Evolutionary conservation across 92 coral and sea anemone genomes (phyloP).

Genomic region (Siderastrea radians): DNA sequence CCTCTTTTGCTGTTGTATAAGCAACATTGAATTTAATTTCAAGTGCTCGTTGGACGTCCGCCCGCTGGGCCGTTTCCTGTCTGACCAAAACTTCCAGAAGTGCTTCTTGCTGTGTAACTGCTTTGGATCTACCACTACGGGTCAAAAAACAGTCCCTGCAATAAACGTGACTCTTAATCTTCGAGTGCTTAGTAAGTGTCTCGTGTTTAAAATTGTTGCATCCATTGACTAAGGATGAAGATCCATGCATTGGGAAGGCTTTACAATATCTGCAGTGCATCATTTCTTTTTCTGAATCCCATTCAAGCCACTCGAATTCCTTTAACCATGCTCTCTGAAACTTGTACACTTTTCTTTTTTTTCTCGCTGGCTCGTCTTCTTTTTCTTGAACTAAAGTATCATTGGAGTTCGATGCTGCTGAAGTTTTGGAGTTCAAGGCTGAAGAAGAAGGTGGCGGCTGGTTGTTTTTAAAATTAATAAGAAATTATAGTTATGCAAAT

Average conservation of each 20-base stretch:
- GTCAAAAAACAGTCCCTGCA: conserved; percentile 36
- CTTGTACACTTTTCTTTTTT: conserved; percentile 36
- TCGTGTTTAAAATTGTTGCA: conserved; percentile 40
- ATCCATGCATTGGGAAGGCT: conserved; percentile 41
- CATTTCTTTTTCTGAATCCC: conserved; percentile 37
- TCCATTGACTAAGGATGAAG: conserved; percentile 44
- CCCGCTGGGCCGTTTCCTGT: conserved; percentile 33
- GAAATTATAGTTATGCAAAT: conserved; percentile 24
- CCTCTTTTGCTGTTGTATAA: conserved; percentile 51
- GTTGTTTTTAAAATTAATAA: conserved; percentile 26
- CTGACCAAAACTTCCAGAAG: conserved; percentile 51
- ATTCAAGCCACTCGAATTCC: conserved; percentile 49
- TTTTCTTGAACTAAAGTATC: conserved; percentile 18
- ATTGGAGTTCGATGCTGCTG: neutral
- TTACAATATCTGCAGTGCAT: conserved; percentile 40
- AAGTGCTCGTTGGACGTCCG: conserved; percentile 25
- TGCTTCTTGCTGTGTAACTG: conserved; percentile 22
- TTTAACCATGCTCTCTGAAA: conserved; percentile 40
- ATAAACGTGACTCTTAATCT: conserved; percentile 52
- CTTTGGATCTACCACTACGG: conserved; percentile 33
- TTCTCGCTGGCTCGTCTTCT: conserved; percentile 27
- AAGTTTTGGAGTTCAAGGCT: neutral
- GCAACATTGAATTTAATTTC: conserved; percentile 52
- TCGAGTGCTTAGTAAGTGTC: conserved; percentile 31
- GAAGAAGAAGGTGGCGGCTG: conserved; percentile 1